Base-by-base conservation (phyloP, 2,113 vertebrate species). In the Ophthalmolycus amberensis region DNA sequence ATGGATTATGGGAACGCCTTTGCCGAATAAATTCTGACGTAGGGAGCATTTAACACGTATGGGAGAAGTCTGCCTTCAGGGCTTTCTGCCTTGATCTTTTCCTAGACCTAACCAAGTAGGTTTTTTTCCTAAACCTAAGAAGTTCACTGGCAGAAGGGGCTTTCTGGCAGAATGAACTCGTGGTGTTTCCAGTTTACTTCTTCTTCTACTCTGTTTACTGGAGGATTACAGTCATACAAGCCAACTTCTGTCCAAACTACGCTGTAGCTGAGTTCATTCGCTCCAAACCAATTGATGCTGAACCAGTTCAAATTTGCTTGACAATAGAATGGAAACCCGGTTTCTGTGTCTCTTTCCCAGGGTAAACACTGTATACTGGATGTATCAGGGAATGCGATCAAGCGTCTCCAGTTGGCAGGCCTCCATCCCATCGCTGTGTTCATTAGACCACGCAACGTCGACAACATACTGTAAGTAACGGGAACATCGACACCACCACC, bases 301-400 rank as follows among this genome's bases (percentile, higher is more conserved):
- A 25, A 25, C 25, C 25, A 25, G 25, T 25, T 25, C 18, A 27
- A 58, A 12, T 27, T 11, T 4, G n/a, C 4, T 58, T 27, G 54
- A 58, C 54, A 22, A 58, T 27, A 14, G 54, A 58, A 27, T 27
- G 54, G 10, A 27, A 58, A 58, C 54, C 12, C 11, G 54, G 54
- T 56, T 12, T 58, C 52, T 58, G 0, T 80, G 4, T 90, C 32
- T 85, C 8, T 71, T 44, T 77, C 66, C 1, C 93, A 99, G 98
- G 97, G 97, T 37, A 99, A 99, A 90, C 98, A 99, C 73, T 99
- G 98, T 91, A 99, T 99, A 86, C 96, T 99, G 72, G 98, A 99
- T 88, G 98, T 99, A 79, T 99, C 98, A 37, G 98, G 98, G 88
- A 99, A 99, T 68, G 98, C 98, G 0, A 99, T 99, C 92, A 99